Conservation (phyloP, 2,113 vertebrate species). For the Tetraodon nigroviridis region DNA sequence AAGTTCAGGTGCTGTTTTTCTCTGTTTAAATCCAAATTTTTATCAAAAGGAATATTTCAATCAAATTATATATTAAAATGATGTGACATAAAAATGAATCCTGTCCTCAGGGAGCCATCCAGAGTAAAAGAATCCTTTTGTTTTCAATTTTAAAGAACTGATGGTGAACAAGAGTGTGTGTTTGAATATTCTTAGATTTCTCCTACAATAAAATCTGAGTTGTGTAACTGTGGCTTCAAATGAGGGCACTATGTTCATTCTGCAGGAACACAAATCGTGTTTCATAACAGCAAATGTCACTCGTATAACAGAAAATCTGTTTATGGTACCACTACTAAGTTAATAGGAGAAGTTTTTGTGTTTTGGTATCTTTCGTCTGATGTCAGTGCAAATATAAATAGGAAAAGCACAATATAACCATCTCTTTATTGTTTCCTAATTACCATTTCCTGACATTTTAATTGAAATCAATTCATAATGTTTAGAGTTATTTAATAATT, state of each 20-base stretch:
- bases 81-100: background rate
- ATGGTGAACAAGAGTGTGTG: background rate
- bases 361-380: constrained; percentile 1
- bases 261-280: background rate
- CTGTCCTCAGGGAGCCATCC: background rate
- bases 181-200: constrained; percentile 25
- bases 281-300: background rate
- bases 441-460: too few species aligned
- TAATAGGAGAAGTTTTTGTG: background rate
- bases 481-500: too few species aligned
- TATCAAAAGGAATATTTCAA: constrained; percentile 3
- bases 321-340: background rate
- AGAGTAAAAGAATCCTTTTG: constrained; percentile 3
- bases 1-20: constrained; percentile 6
- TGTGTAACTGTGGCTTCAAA: constrained; percentile 7
- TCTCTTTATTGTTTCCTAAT: too few species aligned
- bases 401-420: too few species aligned
- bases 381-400: background rate
- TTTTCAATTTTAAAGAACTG: background rate
- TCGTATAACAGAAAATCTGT: background rate
- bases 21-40: constrained; percentile 17
- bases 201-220: constrained; percentile 20
- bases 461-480: too few species aligned
- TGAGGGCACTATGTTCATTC: background rate
- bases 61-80: background rate